phyloP scores from a whole-genome alignment of 2,888 invertebrate genomes.

The Gryllus longicercus region DNA sequence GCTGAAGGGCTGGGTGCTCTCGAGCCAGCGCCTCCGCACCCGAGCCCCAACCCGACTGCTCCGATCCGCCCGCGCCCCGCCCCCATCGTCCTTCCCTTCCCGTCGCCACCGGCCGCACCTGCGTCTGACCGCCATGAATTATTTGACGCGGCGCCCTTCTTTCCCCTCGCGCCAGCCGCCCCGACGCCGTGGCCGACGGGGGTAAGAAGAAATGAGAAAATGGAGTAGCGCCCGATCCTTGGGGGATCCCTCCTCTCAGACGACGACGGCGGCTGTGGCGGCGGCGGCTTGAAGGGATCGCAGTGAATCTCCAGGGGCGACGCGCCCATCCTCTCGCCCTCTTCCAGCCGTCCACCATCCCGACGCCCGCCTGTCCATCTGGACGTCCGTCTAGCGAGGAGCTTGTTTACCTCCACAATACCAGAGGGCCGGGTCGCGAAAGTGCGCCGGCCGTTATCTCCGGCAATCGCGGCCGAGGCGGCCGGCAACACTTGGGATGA shows the following conservation, averaged over 20 bases:
- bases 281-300: not conserved
- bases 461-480: not conserved
- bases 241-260: not conserved
- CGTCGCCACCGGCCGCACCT: conserved; percentile 6
- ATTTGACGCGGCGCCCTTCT: conserved; percentile 1
- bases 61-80: too few species aligned
- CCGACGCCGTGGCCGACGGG: not conserved
- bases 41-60: too few species aligned
- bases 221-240: not conserved
- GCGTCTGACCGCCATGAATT: conserved; percentile 2
- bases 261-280: not conserved
- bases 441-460: conserved; percentile 2
- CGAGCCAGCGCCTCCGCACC: too few species aligned
- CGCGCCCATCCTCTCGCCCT: not conserved
- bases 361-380: not conserved
- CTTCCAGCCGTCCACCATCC: not conserved
- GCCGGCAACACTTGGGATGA: conserved; percentile 9
- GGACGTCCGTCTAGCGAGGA: not conserved
- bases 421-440: not conserved
- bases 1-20: too few species aligned
- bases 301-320: not conserved
- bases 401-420: not conserved
- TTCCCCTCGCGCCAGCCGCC: not conserved
- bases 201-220: not conserved
- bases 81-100: not conserved